Base-by-base conservation (phyloP, 2,888 invertebrate species). In the Salpingus planirostris region DNA sequence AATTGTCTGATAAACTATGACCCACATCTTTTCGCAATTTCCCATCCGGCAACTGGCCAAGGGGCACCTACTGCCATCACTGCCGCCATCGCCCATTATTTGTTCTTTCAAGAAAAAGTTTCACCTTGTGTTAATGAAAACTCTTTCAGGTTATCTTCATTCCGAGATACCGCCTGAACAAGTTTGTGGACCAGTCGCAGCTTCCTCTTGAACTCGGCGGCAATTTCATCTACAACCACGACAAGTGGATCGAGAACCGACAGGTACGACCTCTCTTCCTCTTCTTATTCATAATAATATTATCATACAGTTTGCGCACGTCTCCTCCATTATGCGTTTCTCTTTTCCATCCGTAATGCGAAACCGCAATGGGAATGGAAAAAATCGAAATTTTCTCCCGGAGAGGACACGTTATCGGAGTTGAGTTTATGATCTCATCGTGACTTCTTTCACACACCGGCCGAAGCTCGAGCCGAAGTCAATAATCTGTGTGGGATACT, bases 161-260 rank as follows among this genome's bases (percentile, higher is more conserved):
- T 49, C 76, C 82, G 15, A 65, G 77, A 53, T 72, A 75, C 47
- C 76, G 82, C 50, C 68, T 88, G 42, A 69, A 68, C 48, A 76
- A 76, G 55, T 78, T 74, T 60, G 74, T 85, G 38, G 80, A 83
- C 51, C 66, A 69, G 39, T 68, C 72, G 30, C 79, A 85, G 61
- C 67, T 88, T 54, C 81, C 84, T 25, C 69, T 71, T 39, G 80
- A 82, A 49, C 67, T 87, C 42, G 81, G 80, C 35, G 87, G 87
- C 31, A 72, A 70, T 35, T 73, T 80, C 57, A 64, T 69, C 36
- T 85, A 83, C 64, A 74, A 80, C 59, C 82, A 84, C 58, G 70
- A 73, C 31, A 69, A 71, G 46, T 88, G 88, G 88, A 71, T 84
- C 45, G 74, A 79, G 49, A 79, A 75, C 57, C 71, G 85, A 64